Evolutionary conservation across 2,113 vertebrate genomes (phyloP), one percentile per base, ranked within the genome.

Genomic region (Phrynosoma blainvillii): DNA sequence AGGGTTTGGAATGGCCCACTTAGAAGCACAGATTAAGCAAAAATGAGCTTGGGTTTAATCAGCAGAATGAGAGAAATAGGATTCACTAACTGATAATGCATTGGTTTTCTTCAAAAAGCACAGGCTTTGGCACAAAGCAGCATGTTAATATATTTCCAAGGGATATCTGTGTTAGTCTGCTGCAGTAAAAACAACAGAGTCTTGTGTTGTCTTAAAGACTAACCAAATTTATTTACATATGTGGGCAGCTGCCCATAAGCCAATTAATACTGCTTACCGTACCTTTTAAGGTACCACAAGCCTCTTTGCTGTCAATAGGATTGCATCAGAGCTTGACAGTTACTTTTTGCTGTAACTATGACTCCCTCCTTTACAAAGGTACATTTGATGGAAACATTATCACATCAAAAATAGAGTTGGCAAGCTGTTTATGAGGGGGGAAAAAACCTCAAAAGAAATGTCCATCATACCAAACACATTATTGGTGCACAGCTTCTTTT

Each of bases 71-170:
- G 65, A 36, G 20, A 87, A n/a, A 70, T 54, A 75, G 70, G 75
- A 84, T 76, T 21, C 82, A 92, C 84, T 76, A 92, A 62, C 25
- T 78, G 42, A 52, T 27, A 78, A 23, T 93, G 5, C 47, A 89
- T 68, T 40, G 77, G 66, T 36, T 59, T 54, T 54, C 47, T 47
- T 77, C 47, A 70, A 27, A 79, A 79, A 40, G 25, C 7, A 12
- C 10, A 32, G 66, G 25, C 23, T 40, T 78, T 71, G 78, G 85
- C 84, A 82, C 9, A 90, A 81, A 16, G 32, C 25, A 3, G 76
- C 13, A 25, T 81, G 47, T 66, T 75, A 84, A 62, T 86, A 36
- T 27, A 70, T 25, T 70, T 27, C 27, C 25, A 59, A 16, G 56
- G 56, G 10, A 14, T 2, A 59, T 4, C 56, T 59, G 56, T 59